These are phyloP conservation scores for Zaprionus davidi DNA, from an alignment of 1,140 invertebrate species.

Conservation along the genomic window DNA sequence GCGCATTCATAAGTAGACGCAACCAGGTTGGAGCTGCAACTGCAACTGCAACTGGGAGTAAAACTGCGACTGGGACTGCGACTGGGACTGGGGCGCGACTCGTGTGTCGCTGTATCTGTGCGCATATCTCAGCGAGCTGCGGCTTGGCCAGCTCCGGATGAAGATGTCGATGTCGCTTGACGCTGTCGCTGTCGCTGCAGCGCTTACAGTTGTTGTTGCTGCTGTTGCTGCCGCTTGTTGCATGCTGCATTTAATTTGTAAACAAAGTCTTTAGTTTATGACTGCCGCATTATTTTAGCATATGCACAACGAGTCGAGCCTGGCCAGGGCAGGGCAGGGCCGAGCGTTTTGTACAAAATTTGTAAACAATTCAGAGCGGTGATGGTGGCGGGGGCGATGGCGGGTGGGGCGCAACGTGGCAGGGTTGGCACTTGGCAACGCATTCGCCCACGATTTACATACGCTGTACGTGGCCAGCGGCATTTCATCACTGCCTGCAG, in stretches of 20 bases:
- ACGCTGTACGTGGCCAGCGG: conserved; percentile 41
- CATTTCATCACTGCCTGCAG: conserved; percentile 44
- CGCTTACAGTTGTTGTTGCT: not conserved
- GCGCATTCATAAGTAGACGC: conserved; percentile 67
- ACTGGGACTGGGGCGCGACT: conserved; percentile 15
- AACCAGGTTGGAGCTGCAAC: conserved; percentile 34
- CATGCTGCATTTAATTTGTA: conserved; percentile 83
- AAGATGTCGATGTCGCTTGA: conserved; percentile 64
- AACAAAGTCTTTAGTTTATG: conserved; percentile 84
- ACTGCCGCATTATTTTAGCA: conserved; percentile 79
- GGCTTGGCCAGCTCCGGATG: conserved; percentile 38
- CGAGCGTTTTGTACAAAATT: conserved; percentile 73
- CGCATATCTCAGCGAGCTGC: conserved; percentile 41
- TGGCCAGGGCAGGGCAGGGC: not conserved
- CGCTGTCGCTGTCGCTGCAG: conserved; percentile 48
- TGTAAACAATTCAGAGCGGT: conserved; percentile 70
- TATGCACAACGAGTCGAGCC: conserved; percentile 68
- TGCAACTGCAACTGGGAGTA: conserved; percentile 32
- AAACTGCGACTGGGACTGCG: conserved; percentile 13
- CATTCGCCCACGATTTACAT: conserved; percentile 65
- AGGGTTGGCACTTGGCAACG: conserved; percentile 51
- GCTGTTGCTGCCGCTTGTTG: conserved; percentile 66
- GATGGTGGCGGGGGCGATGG: too few relatives aligned
- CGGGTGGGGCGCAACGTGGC: too few relatives aligned
- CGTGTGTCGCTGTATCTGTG: conserved; percentile 32